Base-by-base conservation (phyloP, 2,113 vertebrate genomes). In the Caracal caracal region DNA sequence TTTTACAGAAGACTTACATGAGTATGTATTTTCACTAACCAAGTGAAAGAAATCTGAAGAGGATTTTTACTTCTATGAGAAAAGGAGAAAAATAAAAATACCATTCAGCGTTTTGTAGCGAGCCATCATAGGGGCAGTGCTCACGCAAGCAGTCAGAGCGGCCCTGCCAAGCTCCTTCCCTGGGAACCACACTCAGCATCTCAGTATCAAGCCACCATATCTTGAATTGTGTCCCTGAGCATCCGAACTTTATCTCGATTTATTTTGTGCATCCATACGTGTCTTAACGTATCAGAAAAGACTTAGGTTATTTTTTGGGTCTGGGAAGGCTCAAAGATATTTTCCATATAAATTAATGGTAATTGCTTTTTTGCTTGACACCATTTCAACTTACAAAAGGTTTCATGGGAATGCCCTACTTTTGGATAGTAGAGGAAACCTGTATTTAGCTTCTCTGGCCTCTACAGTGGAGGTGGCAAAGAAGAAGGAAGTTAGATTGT, bases 141-240 rank as follows among this genome's bases (percentile, higher is more conserved):
- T 0, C 37, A 24, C 24, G 10, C 4, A 9, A 76, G 73, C 15
- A 10, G 43, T 0, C 26, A 16, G 40, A 76, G 12, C 0, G 2
- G 70, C 7, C 7, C 17, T 0, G 63, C 63, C 8, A 30, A 17
- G 26, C 73, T 78, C 43, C 43, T 49, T 78, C 28, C 75, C 75
- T 13, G 43, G 75, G 28, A 19, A 49, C 43, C 33, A 5, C 16
- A 17, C 16, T 49, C 28, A 49, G 28, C 75, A 33, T 30, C 75
- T 30, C 26, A 24, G 13, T 24, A 17, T 19, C 75, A 33, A 78
- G 43, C 75, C 4, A 10, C 16, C 16, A 19, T 17, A 10, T 19
- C 43, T 78, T 78, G 43, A 49, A 33, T 19, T 49, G 75, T 78
- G 28, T 78, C 75, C 49, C 9, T 49, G 16, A 49, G 75, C 75